A percentile compares a stretch with the other conserved stretches of the same genome.
Evolutionary conservation across 2,888 invertebrate genomes (phyloP).

Genomic region (Noctua janthe): DNA sequence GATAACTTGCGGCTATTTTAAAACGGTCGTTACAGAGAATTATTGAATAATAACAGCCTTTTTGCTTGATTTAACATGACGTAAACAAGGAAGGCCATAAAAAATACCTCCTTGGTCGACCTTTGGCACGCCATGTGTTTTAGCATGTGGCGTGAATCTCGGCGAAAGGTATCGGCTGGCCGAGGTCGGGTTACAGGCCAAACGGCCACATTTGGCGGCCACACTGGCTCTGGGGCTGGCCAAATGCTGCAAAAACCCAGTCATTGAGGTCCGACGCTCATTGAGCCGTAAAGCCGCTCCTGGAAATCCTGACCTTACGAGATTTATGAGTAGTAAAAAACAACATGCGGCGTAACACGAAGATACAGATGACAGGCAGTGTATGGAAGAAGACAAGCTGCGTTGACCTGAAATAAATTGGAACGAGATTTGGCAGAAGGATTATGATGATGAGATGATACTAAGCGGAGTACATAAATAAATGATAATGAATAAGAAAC

Average conservation of each 20-base stretch:
- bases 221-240: conserved; percentile 77
- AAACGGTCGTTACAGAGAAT: conserved; percentile 59
- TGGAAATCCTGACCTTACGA: conserved; percentile 70
- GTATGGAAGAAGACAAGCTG: background rate
- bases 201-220: conserved; percentile 81
- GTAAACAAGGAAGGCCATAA: conserved; percentile 80
- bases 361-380: background rate
- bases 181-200: conserved; percentile 82
- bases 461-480: background rate
- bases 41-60: conserved; percentile 66
- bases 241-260: conserved; percentile 83
- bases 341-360: conserved; percentile 29
- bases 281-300: conserved; percentile 75
- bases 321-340: conserved; percentile 69
- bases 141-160: conserved; percentile 85
- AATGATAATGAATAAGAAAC: background rate
- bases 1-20: conserved; percentile 62
- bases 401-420: background rate
- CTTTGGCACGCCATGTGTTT: conserved; percentile 84
- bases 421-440: background rate
- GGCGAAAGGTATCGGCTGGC: conserved; percentile 77
- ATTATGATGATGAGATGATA: background rate
- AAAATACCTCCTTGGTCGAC: conserved; percentile 86
- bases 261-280: conserved; percentile 79
- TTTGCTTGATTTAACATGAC: conserved; percentile 68